A percentile compares a stretch with the other conserved stretches of the same genome.
Evolutionary conservation across 2,888 invertebrate genomes (phyloP).

Genomic region (Machimus rusticus): DNA sequence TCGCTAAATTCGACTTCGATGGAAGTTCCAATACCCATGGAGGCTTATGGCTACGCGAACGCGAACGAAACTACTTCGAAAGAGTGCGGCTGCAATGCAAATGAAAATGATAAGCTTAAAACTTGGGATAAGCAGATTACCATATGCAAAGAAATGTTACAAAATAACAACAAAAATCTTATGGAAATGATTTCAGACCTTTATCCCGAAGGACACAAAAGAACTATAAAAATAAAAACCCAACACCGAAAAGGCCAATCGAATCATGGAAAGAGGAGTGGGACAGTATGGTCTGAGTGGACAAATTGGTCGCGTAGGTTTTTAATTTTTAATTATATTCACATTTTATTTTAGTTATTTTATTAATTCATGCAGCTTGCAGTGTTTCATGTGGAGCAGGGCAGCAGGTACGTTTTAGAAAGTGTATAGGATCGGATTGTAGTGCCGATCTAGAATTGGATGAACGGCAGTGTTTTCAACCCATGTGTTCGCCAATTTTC

Average conservation of each 20-base stretch:
- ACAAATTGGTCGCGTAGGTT: slow-evolving; percentile 37
- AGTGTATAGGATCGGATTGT: background rate
- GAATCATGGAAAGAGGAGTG: background rate
- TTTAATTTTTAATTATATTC: background rate
- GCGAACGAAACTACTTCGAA: background rate
- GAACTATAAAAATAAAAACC: background rate
- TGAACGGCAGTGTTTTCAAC: background rate
- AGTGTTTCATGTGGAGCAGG: slow-evolving; percentile 36
- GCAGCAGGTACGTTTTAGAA: slow-evolving; percentile 37
- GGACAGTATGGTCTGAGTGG: background rate
- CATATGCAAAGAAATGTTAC: slow-evolving; percentile 26
- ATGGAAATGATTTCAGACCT: background rate
- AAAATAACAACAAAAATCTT: background rate
- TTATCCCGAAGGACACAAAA: background rate
- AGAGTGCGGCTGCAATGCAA: background rate
- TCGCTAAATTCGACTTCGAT: background rate
- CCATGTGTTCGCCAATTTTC: background rate
- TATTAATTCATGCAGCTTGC: background rate
- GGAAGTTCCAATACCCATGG: background rate
- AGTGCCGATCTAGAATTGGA: slow-evolving; percentile 27
- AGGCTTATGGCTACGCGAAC: background rate
- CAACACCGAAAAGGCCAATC: background rate
- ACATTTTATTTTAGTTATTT: background rate
- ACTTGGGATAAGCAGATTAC: slow-evolving; percentile 39
- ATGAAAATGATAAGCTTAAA: slow-evolving; percentile 8